phyloP scores from a whole-genome alignment of 2,888 invertebrate genomes.

The Campoletis raptor region DNA sequence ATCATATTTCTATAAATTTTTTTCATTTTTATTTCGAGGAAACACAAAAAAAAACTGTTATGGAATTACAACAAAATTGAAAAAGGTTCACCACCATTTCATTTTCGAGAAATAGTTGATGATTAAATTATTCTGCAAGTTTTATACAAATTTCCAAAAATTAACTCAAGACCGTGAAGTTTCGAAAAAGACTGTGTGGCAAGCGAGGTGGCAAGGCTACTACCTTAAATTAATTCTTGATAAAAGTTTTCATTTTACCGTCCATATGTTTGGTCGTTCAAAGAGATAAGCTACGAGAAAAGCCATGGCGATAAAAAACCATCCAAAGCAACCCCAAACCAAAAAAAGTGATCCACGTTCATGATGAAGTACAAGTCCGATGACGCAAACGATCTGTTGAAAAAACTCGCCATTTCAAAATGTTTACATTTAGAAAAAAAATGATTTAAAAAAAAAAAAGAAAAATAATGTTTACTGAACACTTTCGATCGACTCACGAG shows the following conservation, averaged over 20 bases:
- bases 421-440: neutral
- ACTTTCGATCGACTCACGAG: slow-evolving; percentile 60
- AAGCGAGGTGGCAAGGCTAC: neutral
- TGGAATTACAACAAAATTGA: too few relatives aligned
- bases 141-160: neutral
- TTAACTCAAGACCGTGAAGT: neutral
- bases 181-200: neutral
- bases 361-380: slow-evolving; percentile 55
- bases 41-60: too few relatives aligned
- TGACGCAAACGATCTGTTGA: slow-evolving; percentile 57
- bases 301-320: slow-evolving; percentile 67
- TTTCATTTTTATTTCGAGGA: too few relatives aligned
- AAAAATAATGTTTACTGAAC: neutral
- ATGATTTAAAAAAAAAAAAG: neutral
- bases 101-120: too few relatives aligned
- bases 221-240: neutral
- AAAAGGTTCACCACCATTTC: too few relatives aligned
- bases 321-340: slow-evolving; percentile 69
- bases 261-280: slow-evolving; percentile 68
- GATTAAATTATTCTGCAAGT: neutral
- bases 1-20: too few relatives aligned
- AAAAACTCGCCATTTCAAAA: neutral
- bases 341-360: slow-evolving; percentile 19
- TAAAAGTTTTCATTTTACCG: slow-evolving; percentile 59
- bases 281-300: slow-evolving; percentile 68